Evolutionary conservation across 2,113 vertebrate species (phyloP).

Genomic region (Tupaia tana): DNA sequence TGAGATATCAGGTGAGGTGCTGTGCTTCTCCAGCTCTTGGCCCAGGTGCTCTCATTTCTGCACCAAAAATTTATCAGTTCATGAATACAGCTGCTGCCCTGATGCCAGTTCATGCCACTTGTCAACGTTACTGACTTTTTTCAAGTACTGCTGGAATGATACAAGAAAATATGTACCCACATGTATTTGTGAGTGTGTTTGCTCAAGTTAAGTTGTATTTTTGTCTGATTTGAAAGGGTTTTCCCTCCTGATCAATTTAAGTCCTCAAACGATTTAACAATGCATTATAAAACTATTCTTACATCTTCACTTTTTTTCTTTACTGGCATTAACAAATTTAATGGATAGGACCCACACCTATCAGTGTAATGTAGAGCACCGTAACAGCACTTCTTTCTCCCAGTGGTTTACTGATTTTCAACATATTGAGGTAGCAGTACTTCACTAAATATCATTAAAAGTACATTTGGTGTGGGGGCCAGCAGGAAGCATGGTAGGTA

Average conservation of each 20-base stretch:
- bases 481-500: too few species aligned
- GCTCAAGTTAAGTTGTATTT: neutral
- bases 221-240: neutral
- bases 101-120: rapidly evolving
- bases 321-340: neutral
- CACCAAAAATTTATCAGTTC: too few species aligned
- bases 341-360: neutral
- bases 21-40: too few species aligned
- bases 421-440: neutral
- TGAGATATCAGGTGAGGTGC: too few species aligned
- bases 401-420: neutral
- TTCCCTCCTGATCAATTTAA: neutral
- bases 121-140: neutral
- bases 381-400: neutral
- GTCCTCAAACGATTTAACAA: neutral
- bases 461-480: too few species aligned
- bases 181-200: neutral
- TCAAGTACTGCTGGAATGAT: neutral
- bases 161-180: neutral
- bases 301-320: neutral
- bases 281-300: neutral
- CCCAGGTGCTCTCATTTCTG: too few species aligned
- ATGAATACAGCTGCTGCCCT: neutral
- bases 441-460: neutral
- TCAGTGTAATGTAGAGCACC: neutral